Percentiles rank a stretch among this genome's conserved stretches.
Evolutionary conservation across 2,797 vertebrate genomes (phyloP).

Genomic region (Ficedula albicollis): DNA sequence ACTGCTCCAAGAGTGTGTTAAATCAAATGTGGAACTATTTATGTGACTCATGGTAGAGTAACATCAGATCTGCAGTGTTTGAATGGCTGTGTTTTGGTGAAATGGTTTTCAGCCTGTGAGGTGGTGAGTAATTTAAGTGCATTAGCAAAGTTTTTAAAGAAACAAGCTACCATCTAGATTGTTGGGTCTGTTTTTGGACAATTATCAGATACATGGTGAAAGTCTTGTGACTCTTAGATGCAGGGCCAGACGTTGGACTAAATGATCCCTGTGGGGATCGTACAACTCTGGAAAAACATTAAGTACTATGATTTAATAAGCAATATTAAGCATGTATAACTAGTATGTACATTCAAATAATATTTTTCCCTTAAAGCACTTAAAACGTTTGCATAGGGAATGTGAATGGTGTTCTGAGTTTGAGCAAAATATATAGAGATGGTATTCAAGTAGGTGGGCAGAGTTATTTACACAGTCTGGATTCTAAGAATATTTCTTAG

Average conservation of each 20-base stretch:
- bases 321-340: background rate
- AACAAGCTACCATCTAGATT: background rate
- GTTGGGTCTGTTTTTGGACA: background rate
- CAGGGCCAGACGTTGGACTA: background rate
- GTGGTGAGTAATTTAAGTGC: background rate
- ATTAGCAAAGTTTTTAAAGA: background rate
- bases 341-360: background rate
- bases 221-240: background rate
- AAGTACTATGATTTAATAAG: background rate
- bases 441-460: background rate
- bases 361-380: background rate
- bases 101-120: background rate
- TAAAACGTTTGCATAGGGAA: background rate
- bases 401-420: background rate
- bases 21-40: background rate
- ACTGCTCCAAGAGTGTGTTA: background rate
- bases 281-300: background rate
- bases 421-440: background rate
- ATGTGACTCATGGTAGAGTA: accelerated
- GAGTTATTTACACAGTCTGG: background rate
- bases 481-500: background rate
- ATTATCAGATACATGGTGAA: background rate
- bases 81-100: background rate
- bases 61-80: background rate
- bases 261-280: background rate